Base-by-base conservation (phyloP, 2,888 invertebrate species). In the Lamellibrachia satsuma region DNA sequence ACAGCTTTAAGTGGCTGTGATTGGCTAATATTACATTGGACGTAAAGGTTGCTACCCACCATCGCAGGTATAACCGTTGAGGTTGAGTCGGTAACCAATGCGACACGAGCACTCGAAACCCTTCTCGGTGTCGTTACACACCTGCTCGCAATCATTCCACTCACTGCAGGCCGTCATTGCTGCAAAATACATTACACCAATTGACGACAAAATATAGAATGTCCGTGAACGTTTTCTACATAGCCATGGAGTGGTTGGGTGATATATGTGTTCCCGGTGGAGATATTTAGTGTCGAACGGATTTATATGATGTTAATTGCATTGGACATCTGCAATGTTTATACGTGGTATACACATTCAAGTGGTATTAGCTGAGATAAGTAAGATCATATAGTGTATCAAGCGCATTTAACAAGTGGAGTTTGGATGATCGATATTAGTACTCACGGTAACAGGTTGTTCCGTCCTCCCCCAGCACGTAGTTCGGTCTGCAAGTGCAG, bases 61-160 rank as follows among this genome's bases (percentile, higher is more conserved):
- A 52, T 60, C 90, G 52, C 93, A 93, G 39, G 60, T 93, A 91
- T 75, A 57, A 2, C 60, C 39, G 60, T 93, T 91, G 1, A 90
- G 75, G 52, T 93, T 91, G 15, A 92, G 55, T 52, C 27, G 75
- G 90, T 91, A 93, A 22, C 93, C 93, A 11, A 9, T 22, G 91
- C 52, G 92, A 57, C 92, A 92, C 27, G 52, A 39, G 57, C 92
- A 92, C 27, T 9, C n/a, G 52, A 52, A 91, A 7, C 93, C 92
- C 15, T 90, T 39, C n/a, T 92, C 60, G 1, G 93, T 92, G 90
- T 60, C 75, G 0, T 52, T 27, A 51, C 93, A 93, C 22, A 92
- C 90, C 8, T 93, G 93, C 60, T 92, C 93, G 90, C 93, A 93
- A 52, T 91, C 93, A 22, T 75, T 75, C 75, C 75, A 75, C 75